A percentile compares a stretch with the other conserved stretches of the same genome.
These are phyloP conservation scores for Prionchulus punctatus DNA, from an alignment of 2,888 invertebrate species.

Conservation along the genomic window DNA sequence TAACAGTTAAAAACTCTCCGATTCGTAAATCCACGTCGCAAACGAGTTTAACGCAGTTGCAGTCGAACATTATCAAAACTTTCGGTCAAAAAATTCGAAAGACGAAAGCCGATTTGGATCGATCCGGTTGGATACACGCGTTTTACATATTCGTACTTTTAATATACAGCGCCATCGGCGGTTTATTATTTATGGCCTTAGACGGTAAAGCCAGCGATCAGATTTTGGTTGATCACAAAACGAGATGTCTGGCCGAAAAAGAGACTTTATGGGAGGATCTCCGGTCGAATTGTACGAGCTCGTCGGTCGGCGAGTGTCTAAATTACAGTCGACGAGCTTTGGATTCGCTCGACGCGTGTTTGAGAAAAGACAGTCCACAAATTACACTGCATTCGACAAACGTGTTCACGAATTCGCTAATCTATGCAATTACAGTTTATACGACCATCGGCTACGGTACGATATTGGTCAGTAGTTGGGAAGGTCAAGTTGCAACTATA, in stretches of 20 bases:
- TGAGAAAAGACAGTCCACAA: too few species aligned
- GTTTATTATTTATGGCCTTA: neutral
- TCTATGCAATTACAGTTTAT: neutral
- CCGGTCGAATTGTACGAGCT: too few species aligned
- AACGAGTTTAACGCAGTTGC: too few species aligned
- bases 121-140: neutral
- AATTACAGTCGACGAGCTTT: too few species aligned
- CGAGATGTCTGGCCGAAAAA: neutral
- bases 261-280: neutral
- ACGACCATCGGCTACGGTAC: slow-evolving; percentile 1
- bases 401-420: neutral
- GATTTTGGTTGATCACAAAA: neutral
- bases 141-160: neutral
- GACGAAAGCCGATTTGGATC: neutral
- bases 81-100: neutral
- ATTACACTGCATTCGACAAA: neutral
- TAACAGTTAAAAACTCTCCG: too few species aligned
- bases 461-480: neutral
- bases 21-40: too few species aligned
- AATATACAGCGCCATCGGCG: neutral
- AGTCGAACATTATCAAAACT: neutral
- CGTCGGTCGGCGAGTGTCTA: too few species aligned
- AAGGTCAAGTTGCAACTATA: neutral
- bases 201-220: neutral
- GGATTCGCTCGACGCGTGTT: too few species aligned